A percentile compares a stretch with the other conserved stretches of the same genome.
Evolutionary conservation across 1,140 invertebrate species (phyloP).

Genomic region (Cyrtorhinus lividipennis): DNA sequence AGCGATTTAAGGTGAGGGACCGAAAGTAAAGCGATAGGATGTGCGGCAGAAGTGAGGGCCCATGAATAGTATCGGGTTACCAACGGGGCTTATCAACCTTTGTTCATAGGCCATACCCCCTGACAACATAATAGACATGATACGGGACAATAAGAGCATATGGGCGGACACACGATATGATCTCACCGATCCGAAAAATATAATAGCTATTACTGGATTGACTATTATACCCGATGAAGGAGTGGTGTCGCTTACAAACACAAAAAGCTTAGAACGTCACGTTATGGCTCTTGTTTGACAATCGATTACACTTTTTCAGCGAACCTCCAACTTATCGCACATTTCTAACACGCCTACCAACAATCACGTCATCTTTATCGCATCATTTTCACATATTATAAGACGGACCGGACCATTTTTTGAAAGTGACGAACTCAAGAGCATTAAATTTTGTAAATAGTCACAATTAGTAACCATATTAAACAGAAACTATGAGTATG

Average conservation of each 20-base stretch:
- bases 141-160: constrained; percentile 16
- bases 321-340: no score
- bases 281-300: not conserved
- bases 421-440: no score
- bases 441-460: no score
- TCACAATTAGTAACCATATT: no score
- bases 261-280: not conserved
- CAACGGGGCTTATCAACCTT: constrained; percentile 15
- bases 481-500: no score
- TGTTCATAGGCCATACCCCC: constrained; percentile 4
- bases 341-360: no score
- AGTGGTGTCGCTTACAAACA: constrained; percentile 12
- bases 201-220: constrained; percentile 15
- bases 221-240: constrained; percentile 3
- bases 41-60: not conserved
- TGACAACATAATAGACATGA: constrained; percentile 16
- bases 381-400: no score
- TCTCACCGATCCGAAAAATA: constrained; percentile 13
- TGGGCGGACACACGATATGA: constrained; percentile 16
- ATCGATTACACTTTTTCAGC: constrained; percentile 5
- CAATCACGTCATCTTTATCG: no score
- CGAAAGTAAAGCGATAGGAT: constrained; percentile 6
- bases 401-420: no score
- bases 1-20: constrained; percentile 6
- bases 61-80: constrained; percentile 14